A percentile compares a stretch with the other conserved stretches of the same genome.
Evolutionary conservation across 2,113 vertebrate species (phyloP).

Genomic region (Sinocyclocheilus rhinocerous): DNA sequence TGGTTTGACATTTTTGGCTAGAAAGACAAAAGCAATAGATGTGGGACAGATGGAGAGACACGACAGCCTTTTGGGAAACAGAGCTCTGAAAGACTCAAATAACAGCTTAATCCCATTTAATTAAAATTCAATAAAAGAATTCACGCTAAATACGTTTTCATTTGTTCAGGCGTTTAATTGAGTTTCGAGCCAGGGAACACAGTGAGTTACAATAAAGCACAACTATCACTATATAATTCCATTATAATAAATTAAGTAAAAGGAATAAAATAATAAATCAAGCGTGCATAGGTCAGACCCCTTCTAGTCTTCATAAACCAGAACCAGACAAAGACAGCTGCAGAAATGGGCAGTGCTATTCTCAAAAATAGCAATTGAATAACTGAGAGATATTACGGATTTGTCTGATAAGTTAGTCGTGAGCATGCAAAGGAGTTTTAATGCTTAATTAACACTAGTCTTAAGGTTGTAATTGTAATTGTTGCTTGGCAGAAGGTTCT

Average conservation of each 20-base stretch:
- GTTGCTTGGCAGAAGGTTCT: too few relatives aligned
- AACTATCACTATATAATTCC: slow-evolving; percentile 42
- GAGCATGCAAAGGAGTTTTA: background rate
- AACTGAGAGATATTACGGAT: background rate
- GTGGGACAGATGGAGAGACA: slow-evolving; percentile 19
- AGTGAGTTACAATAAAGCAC: slow-evolving; percentile 59
- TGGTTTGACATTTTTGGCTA: background rate
- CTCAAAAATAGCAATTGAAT: background rate
- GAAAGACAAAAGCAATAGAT: slow-evolving; percentile 8
- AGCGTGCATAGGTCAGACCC: slow-evolving; percentile 30
- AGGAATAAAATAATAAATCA: slow-evolving; percentile 55
- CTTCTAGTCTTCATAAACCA: background rate
- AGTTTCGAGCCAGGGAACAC: slow-evolving; percentile 61
- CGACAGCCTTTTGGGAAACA: background rate
- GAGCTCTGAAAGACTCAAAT: slow-evolving; percentile 37
- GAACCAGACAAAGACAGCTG: slow-evolving; percentile 7
- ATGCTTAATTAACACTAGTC: background rate
- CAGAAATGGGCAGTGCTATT: background rate
- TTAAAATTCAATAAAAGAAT: slow-evolving; percentile 64
- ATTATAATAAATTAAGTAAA: slow-evolving; percentile 46
- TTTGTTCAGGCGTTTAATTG: slow-evolving; percentile 67
- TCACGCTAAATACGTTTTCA: slow-evolving; percentile 70
- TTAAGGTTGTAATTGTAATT: too few relatives aligned
- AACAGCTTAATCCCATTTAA: slow-evolving; percentile 65
- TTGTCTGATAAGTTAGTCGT: too few relatives aligned